phyloP scores from a whole-genome alignment of 2,113 vertebrate genomes.

The Bufo gargarizans region DNA sequence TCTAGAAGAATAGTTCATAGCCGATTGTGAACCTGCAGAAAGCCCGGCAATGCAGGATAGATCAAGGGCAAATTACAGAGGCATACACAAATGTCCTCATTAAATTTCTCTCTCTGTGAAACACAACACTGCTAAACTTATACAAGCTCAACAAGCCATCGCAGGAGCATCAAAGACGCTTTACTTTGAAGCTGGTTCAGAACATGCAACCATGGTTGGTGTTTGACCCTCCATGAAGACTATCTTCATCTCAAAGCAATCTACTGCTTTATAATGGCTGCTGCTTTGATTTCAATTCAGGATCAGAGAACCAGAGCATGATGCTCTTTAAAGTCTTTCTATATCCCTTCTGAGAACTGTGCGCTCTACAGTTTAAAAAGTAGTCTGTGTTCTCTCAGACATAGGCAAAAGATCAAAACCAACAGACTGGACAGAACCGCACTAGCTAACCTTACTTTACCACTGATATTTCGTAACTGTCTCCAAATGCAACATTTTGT shows the following conservation, averaged over 20 bases:
- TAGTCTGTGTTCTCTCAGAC: slow-evolving; percentile 20
- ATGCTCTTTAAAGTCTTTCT: slow-evolving; percentile 20
- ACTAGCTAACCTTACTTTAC: slow-evolving; percentile 38
- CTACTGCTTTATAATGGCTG: slow-evolving; percentile 38
- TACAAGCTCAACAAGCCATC: slow-evolving; percentile 1
- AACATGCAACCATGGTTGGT: slow-evolving; percentile 31
- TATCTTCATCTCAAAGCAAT: slow-evolving; percentile 51
- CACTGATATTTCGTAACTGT: not conserved
- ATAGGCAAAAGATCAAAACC: slow-evolving; percentile 47
- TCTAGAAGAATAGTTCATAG: not conserved
- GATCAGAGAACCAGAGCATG: slow-evolving; percentile 34
- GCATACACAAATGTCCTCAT: slow-evolving; percentile 7
- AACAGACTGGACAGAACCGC: slow-evolving; percentile 27
- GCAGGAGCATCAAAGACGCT: slow-evolving; percentile 40
- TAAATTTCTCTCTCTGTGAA: slow-evolving; percentile 11
- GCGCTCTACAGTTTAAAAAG: slow-evolving; percentile 20
- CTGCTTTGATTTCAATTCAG: slow-evolving; percentile 46
- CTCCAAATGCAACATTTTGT: slow-evolving; percentile 12
- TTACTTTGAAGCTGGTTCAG: slow-evolving; percentile 41
- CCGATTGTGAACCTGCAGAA: not conserved
- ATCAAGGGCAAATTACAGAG: not conserved
- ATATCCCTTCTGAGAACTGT: slow-evolving; percentile 25
- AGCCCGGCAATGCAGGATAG: not conserved
- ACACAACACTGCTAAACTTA: slow-evolving; percentile 14
- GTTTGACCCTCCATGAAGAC: slow-evolving; percentile 39